These are phyloP conservation scores for Eupeodes latifasciatus DNA, from an alignment of 2,888 invertebrate species.

Conservation along the genomic window DNA sequence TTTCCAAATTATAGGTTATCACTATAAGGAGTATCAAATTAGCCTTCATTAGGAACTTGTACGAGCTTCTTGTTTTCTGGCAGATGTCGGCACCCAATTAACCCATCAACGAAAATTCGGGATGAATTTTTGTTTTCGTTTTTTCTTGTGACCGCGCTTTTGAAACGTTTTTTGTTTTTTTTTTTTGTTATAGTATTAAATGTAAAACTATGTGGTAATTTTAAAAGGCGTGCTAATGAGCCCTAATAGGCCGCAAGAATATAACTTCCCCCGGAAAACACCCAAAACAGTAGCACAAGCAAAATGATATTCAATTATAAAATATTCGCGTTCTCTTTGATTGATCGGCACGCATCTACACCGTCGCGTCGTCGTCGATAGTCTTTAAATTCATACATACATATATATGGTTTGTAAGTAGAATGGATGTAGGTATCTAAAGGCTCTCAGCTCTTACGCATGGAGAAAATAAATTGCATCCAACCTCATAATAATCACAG, in stretches of 20 bases:
- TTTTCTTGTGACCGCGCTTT: not conserved
- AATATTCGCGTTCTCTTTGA: slow-evolving; percentile 36
- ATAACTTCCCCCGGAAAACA: slow-evolving; percentile 26
- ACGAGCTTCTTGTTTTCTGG: slow-evolving; percentile 61
- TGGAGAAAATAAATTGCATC: slow-evolving; percentile 57
- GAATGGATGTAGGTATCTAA: no score
- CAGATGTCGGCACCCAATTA: slow-evolving; percentile 69
- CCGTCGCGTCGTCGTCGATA: not conserved
- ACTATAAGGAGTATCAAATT: slow-evolving; percentile 51
- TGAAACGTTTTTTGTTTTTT: slow-evolving; percentile 29
- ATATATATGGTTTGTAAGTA: no score
- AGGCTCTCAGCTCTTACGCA: slow-evolving; percentile 45
- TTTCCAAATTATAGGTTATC: slow-evolving; percentile 21
- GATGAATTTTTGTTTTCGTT: not conserved
- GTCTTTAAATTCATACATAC: no score
- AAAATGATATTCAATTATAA: slow-evolving; percentile 44
- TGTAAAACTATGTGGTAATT: slow-evolving; percentile 11
- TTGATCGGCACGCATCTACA: slow-evolving; percentile 49
- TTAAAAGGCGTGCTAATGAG: slow-evolving; percentile 68
- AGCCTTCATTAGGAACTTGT: slow-evolving; percentile 13
- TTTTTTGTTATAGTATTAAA: no score
- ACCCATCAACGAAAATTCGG: slow-evolving; percentile 14
- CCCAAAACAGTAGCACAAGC: slow-evolving; percentile 47
- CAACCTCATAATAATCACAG: slow-evolving; percentile 68
- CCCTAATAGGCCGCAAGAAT: slow-evolving; percentile 59